A percentile compares a stretch with the other conserved stretches of the same genome.
phyloP scores from a whole-genome alignment of 2,888 invertebrate species.

The Drosophila meridiana region DNA sequence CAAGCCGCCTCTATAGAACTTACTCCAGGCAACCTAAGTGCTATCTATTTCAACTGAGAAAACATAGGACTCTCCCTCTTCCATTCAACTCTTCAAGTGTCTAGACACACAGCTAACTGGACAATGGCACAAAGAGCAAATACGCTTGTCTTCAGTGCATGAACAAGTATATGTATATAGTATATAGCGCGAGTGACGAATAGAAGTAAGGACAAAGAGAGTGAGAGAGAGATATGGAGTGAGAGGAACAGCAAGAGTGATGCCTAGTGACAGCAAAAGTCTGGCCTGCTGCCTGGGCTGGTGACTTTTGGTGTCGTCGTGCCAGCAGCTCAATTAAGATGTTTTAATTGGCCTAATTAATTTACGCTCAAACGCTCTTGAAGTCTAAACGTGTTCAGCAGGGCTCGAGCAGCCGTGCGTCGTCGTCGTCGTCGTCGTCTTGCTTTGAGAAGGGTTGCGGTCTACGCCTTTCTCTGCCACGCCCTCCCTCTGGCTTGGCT shows the following conservation, averaged over 20 bases:
- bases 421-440: constrained; percentile 19
- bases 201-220: constrained; percentile 7
- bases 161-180: not conserved
- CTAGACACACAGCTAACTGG: not conserved
- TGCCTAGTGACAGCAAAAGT: not conserved
- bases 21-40: not conserved
- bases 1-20: not conserved
- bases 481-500: not conserved
- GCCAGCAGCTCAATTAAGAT: constrained; percentile 84
- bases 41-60: not conserved
- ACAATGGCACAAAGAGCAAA: not conserved
- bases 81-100: not conserved
- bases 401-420: constrained; percentile 50
- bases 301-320: constrained; percentile 49
- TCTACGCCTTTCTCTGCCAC: constrained; percentile 2
- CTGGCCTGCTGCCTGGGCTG: constrained; percentile 25
- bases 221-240: not conserved
- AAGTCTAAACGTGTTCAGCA: constrained; percentile 78
- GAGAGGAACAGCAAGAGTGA: not conserved
- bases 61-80: no score
- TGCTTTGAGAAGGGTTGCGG: constrained; percentile 61
- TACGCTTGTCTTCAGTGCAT: not conserved
- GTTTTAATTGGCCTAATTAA: constrained; percentile 85
- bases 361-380: constrained; percentile 83
- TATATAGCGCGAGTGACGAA: constrained; percentile 1